These are phyloP conservation scores for Stichopus chloronotus DNA, from an alignment of 35 echinoderm and acorn worm genomes.

Conservation along the genomic window DNA sequence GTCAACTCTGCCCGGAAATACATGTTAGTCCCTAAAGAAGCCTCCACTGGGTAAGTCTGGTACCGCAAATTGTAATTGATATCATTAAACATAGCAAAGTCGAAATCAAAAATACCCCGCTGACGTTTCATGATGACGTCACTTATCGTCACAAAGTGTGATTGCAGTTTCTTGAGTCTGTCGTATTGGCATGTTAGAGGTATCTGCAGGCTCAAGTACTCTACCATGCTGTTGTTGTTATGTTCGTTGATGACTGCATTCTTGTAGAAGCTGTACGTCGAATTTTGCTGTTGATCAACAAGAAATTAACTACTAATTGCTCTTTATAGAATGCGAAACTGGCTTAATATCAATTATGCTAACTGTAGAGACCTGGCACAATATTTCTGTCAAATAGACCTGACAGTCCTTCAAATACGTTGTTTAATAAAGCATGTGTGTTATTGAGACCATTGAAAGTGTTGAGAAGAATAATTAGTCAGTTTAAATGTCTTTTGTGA, in stretches of 20 bases:
- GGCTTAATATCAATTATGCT: no score
- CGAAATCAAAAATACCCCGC: conserved; percentile 9
- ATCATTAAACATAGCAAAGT: conserved; percentile 19
- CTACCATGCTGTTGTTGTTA: neutral
- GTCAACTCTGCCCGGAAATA: conserved; percentile 25
- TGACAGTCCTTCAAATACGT: no score
- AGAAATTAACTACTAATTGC: neutral
- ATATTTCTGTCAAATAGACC: no score
- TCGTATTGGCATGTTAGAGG: conserved; percentile 12
- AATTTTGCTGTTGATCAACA: neutral
- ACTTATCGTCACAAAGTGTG: conserved; percentile 2
- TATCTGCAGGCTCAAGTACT: conserved; percentile 20
- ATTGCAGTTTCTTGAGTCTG: conserved; percentile 6
- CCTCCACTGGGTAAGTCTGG: conserved; percentile 8
- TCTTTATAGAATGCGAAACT: no score
- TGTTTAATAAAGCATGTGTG: no score
- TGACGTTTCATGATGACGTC: neutral
- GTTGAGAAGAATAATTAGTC: no score
- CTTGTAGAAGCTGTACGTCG: conserved; percentile 25
- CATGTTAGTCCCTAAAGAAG: neutral
- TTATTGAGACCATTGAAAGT: no score
- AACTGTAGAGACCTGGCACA: no score
- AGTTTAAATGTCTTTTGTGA: no score
- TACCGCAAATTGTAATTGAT: neutral
- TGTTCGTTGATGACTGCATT: neutral